Conservation (phyloP, 2,797 vertebrate species). For the Hyperoplus immaculatus region DNA sequence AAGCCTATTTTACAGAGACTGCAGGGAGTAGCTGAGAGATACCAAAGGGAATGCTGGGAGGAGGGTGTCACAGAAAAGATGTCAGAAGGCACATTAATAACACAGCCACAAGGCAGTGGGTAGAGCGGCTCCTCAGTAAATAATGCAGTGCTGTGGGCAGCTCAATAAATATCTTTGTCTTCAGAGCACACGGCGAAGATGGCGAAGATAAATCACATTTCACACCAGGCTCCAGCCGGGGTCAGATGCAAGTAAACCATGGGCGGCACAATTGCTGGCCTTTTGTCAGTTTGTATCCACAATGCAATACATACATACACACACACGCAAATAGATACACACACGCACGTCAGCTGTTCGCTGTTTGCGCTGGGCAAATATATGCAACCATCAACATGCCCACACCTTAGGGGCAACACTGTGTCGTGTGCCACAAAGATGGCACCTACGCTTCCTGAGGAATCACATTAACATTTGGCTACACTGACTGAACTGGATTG, state of each 20-base stretch:
- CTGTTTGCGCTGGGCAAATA: conserved; percentile 69
- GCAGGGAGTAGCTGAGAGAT: conserved; percentile 9
- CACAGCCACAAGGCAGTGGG: conserved; percentile 54
- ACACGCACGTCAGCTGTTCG: conserved; percentile 63
- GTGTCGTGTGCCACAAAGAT: conserved; percentile 76
- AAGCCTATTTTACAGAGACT: conserved; percentile 9
- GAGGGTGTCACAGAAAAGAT: conserved; percentile 15
- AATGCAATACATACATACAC: conserved; percentile 56
- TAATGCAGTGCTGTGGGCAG: conserved; percentile 72
- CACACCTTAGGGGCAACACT: conserved; percentile 47
- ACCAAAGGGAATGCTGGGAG: neutral
- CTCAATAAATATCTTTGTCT: conserved; percentile 85
- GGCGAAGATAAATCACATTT: conserved; percentile 82
- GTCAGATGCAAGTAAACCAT: conserved; percentile 65
- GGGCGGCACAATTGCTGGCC: conserved; percentile 69
- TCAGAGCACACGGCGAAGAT: conserved; percentile 57
- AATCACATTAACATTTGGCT: conserved; percentile 27
- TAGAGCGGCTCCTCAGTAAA: conserved; percentile 63
- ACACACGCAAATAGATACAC: conserved; percentile 68
- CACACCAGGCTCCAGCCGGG: conserved; percentile 80
- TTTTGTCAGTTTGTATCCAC: conserved; percentile 65
- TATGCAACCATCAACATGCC: conserved; percentile 70
- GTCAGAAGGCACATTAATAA: conserved; percentile 49
- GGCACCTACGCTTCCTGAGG: conserved; percentile 57
- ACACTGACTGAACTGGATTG: neutral